Conservation (phyloP, 2,797 vertebrate genomes). For the Semaprochilodus insignis region DNA sequence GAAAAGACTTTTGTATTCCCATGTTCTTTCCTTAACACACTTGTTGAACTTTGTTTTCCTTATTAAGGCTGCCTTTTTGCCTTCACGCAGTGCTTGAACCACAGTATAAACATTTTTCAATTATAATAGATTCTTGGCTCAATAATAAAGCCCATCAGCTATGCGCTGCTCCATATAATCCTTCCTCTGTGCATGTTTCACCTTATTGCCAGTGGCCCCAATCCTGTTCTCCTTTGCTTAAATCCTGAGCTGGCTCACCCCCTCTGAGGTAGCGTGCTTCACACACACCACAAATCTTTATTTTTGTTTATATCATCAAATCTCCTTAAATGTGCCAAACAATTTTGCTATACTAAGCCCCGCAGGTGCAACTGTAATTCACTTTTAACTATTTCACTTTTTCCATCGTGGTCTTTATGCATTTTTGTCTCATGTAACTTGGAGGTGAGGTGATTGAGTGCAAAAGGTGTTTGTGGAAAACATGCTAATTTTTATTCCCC, state of each 20-base stretch:
- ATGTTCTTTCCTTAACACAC: neutral
- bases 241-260: slow-evolving; percentile 24
- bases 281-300: slow-evolving; percentile 32
- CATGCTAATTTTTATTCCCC: neutral
- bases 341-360: slow-evolving; percentile 14
- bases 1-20: neutral
- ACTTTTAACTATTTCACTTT: slow-evolving; percentile 8
- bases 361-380: slow-evolving; percentile 34
- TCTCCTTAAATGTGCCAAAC: slow-evolving; percentile 36
- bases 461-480: slow-evolving; percentile 15
- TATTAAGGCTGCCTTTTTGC: neutral
- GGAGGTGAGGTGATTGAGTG: neutral
- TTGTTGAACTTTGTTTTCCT: neutral
- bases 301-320: slow-evolving; percentile 50
- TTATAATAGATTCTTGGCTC: slow-evolving; percentile 29
- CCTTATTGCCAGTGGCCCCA: slow-evolving; percentile 35
- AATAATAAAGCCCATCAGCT: slow-evolving; percentile 15
- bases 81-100: no score
- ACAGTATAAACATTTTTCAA: slow-evolving; percentile 28
- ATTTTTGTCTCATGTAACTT: neutral
- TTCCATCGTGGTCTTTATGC: neutral
- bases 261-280: slow-evolving; percentile 20
- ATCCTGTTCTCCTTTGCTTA: slow-evolving; percentile 48
- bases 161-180: slow-evolving; percentile 24
- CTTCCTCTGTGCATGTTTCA: slow-evolving; percentile 38